These are phyloP conservation scores for Euglossa dilemma DNA, from an alignment of 1,140 invertebrate genomes.

Conservation along the genomic window DNA sequence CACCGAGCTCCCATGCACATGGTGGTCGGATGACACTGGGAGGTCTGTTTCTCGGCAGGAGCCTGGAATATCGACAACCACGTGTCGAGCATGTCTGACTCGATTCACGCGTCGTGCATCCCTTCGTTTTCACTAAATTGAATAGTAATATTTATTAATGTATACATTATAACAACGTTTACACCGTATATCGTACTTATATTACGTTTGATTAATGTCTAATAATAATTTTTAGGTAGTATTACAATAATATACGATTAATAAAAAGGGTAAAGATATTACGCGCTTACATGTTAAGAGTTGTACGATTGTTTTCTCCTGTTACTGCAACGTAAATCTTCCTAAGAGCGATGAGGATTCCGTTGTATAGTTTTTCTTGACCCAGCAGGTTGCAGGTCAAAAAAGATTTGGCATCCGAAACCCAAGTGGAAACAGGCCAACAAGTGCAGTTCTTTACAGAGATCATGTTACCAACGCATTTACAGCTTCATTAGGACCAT, in stretches of 20 bases:
- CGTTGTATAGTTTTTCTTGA: constrained; percentile 1
- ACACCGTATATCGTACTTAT: not conserved
- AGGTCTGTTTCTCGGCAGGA: constrained; percentile 67
- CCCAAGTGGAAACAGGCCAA: constrained; percentile 29
- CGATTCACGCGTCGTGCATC: constrained; percentile 13
- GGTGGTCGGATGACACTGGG: constrained; percentile 56
- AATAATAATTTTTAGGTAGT: not conserved
- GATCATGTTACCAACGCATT: constrained; percentile 35
- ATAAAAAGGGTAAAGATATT: not conserved
- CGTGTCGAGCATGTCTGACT: constrained; percentile 49
- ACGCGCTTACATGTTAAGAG: too few relatives aligned
- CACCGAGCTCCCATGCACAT: constrained; percentile 48
- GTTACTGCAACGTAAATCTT: not conserved
- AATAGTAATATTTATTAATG: not conserved
- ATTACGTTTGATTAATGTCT: not conserved
- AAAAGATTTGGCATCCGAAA: constrained; percentile 29
- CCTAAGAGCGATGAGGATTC: too few relatives aligned
- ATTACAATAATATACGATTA: not conserved
- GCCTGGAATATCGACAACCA: constrained; percentile 55
- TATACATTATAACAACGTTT: not conserved
- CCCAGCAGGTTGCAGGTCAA: constrained; percentile 42
- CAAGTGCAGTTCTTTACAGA: constrained; percentile 34
- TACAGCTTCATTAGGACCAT: constrained; percentile 13
- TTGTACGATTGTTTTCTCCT: not conserved
- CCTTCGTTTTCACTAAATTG: constrained; percentile 12